Evolutionary conservation across 2,888 invertebrate genomes (phyloP).

Genomic region (Sarcophaga subvicina): DNA sequence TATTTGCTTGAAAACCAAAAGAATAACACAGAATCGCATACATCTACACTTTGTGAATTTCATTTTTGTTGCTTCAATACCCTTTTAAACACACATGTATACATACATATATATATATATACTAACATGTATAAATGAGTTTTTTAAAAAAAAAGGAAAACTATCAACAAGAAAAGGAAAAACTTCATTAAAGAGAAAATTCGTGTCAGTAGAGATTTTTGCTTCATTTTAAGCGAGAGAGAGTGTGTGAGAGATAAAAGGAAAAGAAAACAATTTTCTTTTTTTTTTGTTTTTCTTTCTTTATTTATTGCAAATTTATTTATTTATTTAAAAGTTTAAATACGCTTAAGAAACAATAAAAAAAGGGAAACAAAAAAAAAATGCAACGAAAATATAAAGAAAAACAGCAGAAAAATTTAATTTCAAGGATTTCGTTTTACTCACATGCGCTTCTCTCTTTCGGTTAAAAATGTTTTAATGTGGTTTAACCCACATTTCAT

Average conservation of each 20-base stretch:
- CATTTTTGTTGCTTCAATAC: too few species aligned
- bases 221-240: slow-evolving; percentile 9
- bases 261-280: neutral
- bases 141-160: neutral
- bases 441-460: neutral
- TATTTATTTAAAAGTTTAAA: slow-evolving; percentile 46
- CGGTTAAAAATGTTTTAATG: slow-evolving; percentile 9
- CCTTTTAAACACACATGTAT: neutral
- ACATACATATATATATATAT: neutral
- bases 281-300: neutral
- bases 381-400: neutral
- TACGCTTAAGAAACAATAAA: slow-evolving; percentile 16
- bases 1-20: slow-evolving; percentile 44
- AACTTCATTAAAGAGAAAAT: slow-evolving; percentile 60
- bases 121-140: neutral
- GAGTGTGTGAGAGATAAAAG: neutral
- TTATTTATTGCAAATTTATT: neutral
- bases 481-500: neutral
- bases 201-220: slow-evolving; percentile 59
- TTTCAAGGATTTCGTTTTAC: slow-evolving; percentile 22
- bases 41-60: neutral
- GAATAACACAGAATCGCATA: slow-evolving; percentile 21
- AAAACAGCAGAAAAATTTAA: neutral
- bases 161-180: neutral
- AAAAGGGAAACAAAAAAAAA: slow-evolving; percentile 11